Conservation (phyloP, 1,140 invertebrate genomes). For the Zaprionus ghesquierei region DNA sequence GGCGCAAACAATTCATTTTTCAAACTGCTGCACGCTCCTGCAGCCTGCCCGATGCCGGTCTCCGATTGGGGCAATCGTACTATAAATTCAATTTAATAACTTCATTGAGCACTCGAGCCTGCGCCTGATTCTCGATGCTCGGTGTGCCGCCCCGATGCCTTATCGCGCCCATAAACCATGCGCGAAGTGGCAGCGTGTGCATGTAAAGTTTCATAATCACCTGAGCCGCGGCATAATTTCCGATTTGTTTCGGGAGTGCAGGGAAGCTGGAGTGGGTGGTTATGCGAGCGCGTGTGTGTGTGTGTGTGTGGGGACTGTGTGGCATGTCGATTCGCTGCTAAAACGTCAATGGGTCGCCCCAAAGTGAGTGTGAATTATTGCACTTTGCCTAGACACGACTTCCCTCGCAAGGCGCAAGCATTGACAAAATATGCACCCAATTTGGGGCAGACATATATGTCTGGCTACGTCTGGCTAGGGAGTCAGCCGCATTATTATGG, state of each 20-base stretch:
- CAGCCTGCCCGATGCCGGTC: slow-evolving; percentile 25
- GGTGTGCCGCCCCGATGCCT: slow-evolving; percentile 37
- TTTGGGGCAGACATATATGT: slow-evolving; percentile 13
- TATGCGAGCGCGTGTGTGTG: slow-evolving; percentile 10
- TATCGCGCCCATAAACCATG: slow-evolving; percentile 68
- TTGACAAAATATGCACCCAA: slow-evolving; percentile 55
- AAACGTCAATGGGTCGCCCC: slow-evolving; percentile 53
- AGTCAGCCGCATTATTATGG: slow-evolving; percentile 12
- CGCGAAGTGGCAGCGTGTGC: slow-evolving; percentile 50
- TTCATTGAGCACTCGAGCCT: slow-evolving; percentile 36
- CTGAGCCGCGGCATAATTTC: slow-evolving; percentile 19
- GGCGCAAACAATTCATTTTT: slow-evolving; percentile 67
- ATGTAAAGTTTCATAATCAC: slow-evolving; percentile 72
- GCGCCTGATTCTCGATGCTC: slow-evolving; percentile 7
- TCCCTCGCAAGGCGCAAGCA: slow-evolving; percentile 27
- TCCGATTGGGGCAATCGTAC: slow-evolving; percentile 45
- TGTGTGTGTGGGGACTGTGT: slow-evolving; percentile 15
- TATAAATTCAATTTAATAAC: slow-evolving; percentile 64
- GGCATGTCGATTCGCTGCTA: slow-evolving; percentile 52
- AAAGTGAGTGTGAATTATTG: slow-evolving; percentile 80
- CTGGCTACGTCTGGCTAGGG: background rate
- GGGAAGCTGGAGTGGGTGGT: slow-evolving; percentile 1
- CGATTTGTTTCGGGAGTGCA: background rate
- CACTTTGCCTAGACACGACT: slow-evolving; percentile 74
- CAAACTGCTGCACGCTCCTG: slow-evolving; percentile 32